These are phyloP conservation scores for Nothocercus julius DNA, from an alignment of 2,113 vertebrate genomes.

Conservation along the genomic window DNA sequence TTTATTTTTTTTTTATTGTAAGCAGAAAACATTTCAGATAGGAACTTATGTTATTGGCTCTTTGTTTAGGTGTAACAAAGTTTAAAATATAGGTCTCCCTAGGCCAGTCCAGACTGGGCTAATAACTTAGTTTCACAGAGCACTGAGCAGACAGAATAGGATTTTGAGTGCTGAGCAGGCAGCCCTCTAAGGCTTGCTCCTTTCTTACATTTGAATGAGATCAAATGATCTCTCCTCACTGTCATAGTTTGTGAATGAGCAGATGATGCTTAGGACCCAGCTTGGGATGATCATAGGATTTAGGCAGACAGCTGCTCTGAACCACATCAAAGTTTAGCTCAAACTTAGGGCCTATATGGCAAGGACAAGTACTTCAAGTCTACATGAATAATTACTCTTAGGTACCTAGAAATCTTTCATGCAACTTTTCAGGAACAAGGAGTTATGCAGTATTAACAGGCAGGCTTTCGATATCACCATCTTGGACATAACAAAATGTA, in stretches of 20 bases:
- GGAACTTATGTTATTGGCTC: background rate
- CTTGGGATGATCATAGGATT: background rate
- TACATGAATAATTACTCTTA: background rate
- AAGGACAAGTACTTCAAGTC: rapidly evolving
- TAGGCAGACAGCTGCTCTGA: background rate
- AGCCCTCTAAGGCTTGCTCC: background rate
- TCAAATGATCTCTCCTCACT: rapidly evolving
- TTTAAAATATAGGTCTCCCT: background rate
- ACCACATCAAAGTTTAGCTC: background rate
- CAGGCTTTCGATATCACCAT: background rate
- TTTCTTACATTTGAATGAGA: background rate
- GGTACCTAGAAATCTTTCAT: background rate
- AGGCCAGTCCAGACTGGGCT: background rate
- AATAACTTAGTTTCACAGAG: background rate
- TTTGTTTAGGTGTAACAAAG: background rate
- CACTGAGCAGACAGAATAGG: background rate
- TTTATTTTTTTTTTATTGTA: background rate
- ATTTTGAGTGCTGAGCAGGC: background rate
- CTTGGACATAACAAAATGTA: background rate
- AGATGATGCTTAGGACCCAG: background rate
- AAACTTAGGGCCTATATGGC: background rate
- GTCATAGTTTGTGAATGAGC: background rate
- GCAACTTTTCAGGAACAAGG: background rate
- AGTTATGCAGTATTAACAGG: rapidly evolving
- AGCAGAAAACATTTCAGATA: background rate